A percentile compares a stretch with the other conserved stretches of the same genome.
phyloP scores from a whole-genome alignment of 2,113 vertebrate genomes.

The Genyomyrus donnyi region DNA sequence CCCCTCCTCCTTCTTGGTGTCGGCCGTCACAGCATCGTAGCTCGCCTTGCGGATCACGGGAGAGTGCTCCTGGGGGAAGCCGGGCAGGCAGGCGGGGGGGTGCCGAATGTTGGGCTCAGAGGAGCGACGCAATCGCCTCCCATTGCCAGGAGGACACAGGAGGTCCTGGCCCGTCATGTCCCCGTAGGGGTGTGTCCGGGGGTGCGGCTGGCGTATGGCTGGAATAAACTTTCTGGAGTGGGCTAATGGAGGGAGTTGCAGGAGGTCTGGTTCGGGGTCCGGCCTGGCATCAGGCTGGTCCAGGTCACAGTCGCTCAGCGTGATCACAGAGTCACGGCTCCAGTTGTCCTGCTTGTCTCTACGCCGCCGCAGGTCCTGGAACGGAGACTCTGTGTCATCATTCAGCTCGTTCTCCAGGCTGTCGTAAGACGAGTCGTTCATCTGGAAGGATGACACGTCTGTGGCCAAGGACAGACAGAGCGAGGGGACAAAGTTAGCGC shows the following conservation, averaged over 20 bases:
- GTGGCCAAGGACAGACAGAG: conserved; percentile 21
- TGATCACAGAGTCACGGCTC: conserved; percentile 84
- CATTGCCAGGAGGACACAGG: conserved; percentile 36
- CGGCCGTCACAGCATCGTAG: conserved; percentile 66
- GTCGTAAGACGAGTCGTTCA: conserved; percentile 87
- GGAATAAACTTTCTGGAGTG: conserved; percentile 51
- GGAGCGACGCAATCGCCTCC: conserved; percentile 63
- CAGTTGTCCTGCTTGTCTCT: conserved; percentile 69
- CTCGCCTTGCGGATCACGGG: conserved; percentile 65
- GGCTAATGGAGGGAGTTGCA: conserved; percentile 52
- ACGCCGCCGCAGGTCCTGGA: conserved; percentile 53
- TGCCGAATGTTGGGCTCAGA: conserved; percentile 70
- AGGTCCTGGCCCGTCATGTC: conserved; percentile 38
- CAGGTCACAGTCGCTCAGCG: conserved; percentile 75
- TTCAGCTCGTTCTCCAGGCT: conserved; percentile 86
- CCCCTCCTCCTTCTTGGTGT: conserved; percentile 39
- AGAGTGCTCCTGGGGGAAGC: conserved; percentile 30
- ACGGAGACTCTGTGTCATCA: conserved; percentile 73
- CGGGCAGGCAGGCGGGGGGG: conserved; percentile 33
- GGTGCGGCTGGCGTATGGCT: conserved; percentile 31
- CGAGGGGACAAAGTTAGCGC: neutral
- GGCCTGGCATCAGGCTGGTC: conserved; percentile 60
- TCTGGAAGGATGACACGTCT: conserved; percentile 78
- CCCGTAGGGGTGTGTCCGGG: conserved; percentile 10
- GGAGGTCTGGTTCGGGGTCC: conserved; percentile 53